Conservation (phyloP, 2,113 vertebrate species). For the Podocnemis expansa region DNA sequence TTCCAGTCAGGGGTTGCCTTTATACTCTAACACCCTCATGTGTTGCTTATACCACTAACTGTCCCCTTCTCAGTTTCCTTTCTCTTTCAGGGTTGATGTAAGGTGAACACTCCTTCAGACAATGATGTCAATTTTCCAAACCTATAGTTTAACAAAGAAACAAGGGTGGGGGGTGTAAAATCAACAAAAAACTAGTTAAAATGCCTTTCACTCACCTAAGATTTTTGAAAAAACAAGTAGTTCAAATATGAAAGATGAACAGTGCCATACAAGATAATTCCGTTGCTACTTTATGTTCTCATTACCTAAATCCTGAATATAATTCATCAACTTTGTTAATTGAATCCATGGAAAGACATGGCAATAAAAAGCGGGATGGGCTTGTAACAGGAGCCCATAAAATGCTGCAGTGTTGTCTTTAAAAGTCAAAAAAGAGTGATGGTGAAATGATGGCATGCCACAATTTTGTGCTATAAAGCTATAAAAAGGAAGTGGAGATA, state of each 20-base stretch:
- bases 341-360: neutral
- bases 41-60: neutral
- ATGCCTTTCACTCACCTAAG: neutral
- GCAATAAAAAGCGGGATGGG: constrained; percentile 24
- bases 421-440: constrained; percentile 5
- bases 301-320: constrained; percentile 40
- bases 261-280: neutral
- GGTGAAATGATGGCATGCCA: neutral
- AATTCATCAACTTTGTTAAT: constrained; percentile 36
- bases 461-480: neutral
- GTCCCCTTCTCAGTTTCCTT: neutral
- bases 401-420: neutral
- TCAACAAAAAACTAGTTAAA: neutral
- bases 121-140: neutral
- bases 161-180: neutral
- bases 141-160: neutral
- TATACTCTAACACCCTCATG: neutral
- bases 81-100: neutral
- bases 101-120: neutral
- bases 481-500: neutral
- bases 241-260: constrained; percentile 15
- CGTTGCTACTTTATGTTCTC: constrained; percentile 4
- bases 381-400: neutral
- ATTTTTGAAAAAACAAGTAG: constrained; percentile 2
- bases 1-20: neutral